A percentile compares a stretch with the other conserved stretches of the same genome.
Evolutionary conservation across 2,888 invertebrate species (phyloP).

Genomic region (Leptinotarsa rubiginosa): DNA sequence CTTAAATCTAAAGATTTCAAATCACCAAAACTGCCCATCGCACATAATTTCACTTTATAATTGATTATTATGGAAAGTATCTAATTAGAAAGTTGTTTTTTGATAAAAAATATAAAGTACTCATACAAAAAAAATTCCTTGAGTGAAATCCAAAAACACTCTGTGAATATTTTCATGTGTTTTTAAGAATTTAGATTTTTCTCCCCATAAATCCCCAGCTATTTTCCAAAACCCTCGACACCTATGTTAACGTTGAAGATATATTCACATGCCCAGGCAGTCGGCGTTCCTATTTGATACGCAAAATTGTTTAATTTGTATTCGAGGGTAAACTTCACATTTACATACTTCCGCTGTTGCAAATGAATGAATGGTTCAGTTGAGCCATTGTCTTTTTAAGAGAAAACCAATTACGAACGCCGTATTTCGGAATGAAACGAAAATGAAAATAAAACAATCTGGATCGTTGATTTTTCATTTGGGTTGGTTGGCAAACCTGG

Average conservation of each 20-base stretch:
- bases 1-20: no score
- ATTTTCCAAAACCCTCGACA: not conserved
- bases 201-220: slow-evolving; percentile 1
- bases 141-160: not conserved
- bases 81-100: no score
- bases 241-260: slow-evolving; percentile 11
- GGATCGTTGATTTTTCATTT: no score
- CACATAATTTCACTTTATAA: no score
- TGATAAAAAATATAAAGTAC: no score
- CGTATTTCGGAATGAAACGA: not conserved
- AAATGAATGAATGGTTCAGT: slow-evolving; percentile 32
- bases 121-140: no score
- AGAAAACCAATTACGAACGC: slow-evolving; percentile 2
- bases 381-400: slow-evolving; percentile 18
- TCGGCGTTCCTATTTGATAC: slow-evolving; percentile 39
- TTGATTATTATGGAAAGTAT: no score
- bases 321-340: slow-evolving; percentile 40
- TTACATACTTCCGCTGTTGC: slow-evolving; percentile 41
- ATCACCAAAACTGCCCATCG: no score
- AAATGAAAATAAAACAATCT: no score
- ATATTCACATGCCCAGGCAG: not conserved
- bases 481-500: no score
- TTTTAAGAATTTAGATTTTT: not conserved
- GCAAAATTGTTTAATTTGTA: slow-evolving; percentile 42
- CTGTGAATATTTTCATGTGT: no score